phyloP scores from a whole-genome alignment of 2,797 vertebrate genomes.

The Schizopygopsis pylzovi region DNA sequence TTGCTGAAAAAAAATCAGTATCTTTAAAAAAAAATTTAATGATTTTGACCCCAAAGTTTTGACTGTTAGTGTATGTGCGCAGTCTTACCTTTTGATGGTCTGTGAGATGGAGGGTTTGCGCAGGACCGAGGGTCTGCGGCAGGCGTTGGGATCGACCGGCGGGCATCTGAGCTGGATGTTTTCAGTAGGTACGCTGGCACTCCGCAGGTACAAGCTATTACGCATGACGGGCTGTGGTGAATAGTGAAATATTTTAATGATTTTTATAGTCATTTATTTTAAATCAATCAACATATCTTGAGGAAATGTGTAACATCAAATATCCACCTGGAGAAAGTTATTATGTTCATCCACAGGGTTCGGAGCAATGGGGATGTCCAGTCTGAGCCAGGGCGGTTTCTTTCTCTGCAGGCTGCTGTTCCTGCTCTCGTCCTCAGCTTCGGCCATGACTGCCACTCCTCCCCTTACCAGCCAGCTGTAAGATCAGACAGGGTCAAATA shows the following conservation, averaged over 20 bases:
- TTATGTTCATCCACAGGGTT: constrained; percentile 78
- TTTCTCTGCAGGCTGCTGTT: constrained; percentile 89
- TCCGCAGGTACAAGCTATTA: constrained; percentile 75
- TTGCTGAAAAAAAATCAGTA: neutral
- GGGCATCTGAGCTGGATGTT: constrained; percentile 77
- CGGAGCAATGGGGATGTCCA: constrained; percentile 85
- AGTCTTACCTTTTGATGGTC: constrained; percentile 89
- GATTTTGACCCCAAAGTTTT: neutral
- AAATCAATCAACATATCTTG: neutral
- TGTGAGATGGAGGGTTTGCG: constrained; percentile 90
- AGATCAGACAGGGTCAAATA: constrained; percentile 32
- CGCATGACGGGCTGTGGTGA: constrained; percentile 38
- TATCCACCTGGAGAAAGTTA: constrained; percentile 77
- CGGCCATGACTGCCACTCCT: constrained; percentile 79
- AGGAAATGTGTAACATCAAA: neutral
- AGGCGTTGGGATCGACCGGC: constrained; percentile 72
- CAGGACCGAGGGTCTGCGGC: constrained; percentile 82
- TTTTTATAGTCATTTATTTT: no score
- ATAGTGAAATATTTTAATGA: no score
- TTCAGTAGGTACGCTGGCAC: constrained; percentile 91
- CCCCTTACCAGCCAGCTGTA: constrained; percentile 73
- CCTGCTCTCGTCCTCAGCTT: constrained; percentile 80
- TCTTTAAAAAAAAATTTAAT: neutral
- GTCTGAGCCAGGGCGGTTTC: constrained; percentile 91
- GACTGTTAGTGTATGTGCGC: neutral